Evolutionary conservation across 2,113 vertebrate species (phyloP), one percentile per base, ranked within the genome.

Genomic region (Calypte anna): DNA sequence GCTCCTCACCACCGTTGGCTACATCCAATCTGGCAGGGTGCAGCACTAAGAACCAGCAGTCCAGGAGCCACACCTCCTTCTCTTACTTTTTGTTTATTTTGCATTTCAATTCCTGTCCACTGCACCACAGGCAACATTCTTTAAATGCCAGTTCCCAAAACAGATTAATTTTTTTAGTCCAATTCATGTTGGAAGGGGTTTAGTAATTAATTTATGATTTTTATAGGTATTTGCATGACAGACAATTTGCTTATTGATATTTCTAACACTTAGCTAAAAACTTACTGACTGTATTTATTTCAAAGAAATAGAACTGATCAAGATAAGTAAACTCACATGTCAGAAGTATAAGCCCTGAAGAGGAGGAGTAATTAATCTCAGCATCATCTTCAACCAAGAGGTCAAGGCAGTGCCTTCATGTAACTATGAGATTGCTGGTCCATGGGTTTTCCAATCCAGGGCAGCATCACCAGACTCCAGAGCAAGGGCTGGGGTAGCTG

Each of bases 291-390:
- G 6, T 30, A 68, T 77, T 82, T 43, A 73, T 86, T 70, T 57
- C 48, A 72, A 68, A 72, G 33, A 84, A 90, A 81, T 20, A 85
- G 8, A 95, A 67, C 53, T 9, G 20, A 78, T 25, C 48, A 95
- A 77, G 14, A 40, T 16, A 70, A 69, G 10, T 57, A 70, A 94
- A 36, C 8, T 20, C 69, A 33, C 1, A 2, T 18, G 80, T 33
- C 43, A 77, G 17, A 72, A 9, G 38, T 14, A 55, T 9, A 36
- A 23, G 7, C 11, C 17, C 54, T 22, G 9, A 14, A 70, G 24
- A 75, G 12, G 11, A n/a, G 8, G 3, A 55, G 11, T 44, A 31
- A 27, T 6, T 51, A 27, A 13, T 19, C 22, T n/a, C 33, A 58
- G 44, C 12, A 19, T 25, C 6, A 67, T 22, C 57, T 50, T 19